Conservation (phyloP, 2,113 vertebrate species). For the Macroglossus sobrinus region DNA sequence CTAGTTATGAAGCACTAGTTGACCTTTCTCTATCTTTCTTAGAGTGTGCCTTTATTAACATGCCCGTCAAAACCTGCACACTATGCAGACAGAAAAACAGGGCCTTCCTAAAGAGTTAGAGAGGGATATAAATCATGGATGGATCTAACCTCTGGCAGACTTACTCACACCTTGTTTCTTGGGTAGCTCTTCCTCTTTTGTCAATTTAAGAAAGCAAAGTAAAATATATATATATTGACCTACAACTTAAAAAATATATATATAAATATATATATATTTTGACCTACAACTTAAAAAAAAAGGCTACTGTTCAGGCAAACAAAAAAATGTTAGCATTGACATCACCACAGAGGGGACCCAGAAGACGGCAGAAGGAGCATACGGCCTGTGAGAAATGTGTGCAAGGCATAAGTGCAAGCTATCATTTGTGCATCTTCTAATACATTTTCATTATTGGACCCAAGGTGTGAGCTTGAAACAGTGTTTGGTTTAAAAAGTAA, state of each 20-base stretch:
- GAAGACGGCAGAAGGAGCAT: not conserved
- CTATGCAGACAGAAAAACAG: not conserved
- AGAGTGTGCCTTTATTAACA: not conserved
- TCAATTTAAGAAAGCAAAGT: conserved; percentile 7
- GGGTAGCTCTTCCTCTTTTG: not conserved
- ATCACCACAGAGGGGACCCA: not conserved
- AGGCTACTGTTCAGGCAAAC: not conserved
- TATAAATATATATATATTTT: too few species aligned
- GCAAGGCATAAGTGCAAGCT: not conserved
- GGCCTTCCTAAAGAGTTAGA: not conserved
- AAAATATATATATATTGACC: too few species aligned
- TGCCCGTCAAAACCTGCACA: conserved; percentile 26
- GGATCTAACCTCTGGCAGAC: not conserved
- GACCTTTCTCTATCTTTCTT: conserved; percentile 52
- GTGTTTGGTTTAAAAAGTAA: not conserved
- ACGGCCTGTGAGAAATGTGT: not conserved
- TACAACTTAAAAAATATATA: not conserved
- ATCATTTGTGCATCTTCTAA: not conserved
- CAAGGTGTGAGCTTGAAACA: not conserved
- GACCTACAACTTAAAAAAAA: not conserved
- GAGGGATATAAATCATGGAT: not conserved
- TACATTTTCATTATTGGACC: not conserved
- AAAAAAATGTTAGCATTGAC: not conserved
- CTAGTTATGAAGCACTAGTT: conserved; percentile 58
- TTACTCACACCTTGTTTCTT: not conserved